Evolutionary conservation across 2,113 vertebrate genomes (phyloP).

Genomic region (Lucifuga dentata): DNA sequence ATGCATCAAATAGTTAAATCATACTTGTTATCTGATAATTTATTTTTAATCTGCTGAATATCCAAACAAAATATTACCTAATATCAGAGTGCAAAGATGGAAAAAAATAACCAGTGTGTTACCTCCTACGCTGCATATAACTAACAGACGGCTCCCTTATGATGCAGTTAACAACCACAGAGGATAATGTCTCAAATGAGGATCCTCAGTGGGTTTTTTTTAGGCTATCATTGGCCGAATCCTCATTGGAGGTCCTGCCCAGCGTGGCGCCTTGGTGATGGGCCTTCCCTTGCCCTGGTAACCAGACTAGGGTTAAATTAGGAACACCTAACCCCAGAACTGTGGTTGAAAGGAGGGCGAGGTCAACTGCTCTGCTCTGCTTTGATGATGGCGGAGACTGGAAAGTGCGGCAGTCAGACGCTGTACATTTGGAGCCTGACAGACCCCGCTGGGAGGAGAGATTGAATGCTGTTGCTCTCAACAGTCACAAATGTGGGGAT

Average conservation of each 20-base stretch:
- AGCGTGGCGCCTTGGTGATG: conserved; percentile 56
- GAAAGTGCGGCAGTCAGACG: conserved; percentile 37
- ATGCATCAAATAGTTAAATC: too few species aligned
- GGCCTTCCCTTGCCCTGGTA: conserved; percentile 55
- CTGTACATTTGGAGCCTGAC: conserved; percentile 33
- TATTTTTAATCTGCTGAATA: too few species aligned
- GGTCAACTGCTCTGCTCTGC: conserved; percentile 70
- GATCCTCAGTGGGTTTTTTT: conserved; percentile 58
- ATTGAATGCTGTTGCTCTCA: neutral
- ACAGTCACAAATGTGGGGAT: neutral
- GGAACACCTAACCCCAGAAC: conserved; percentile 73
- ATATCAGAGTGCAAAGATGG: neutral
- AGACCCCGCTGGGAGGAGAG: neutral
- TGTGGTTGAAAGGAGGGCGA: conserved; percentile 71
- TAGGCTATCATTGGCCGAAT: conserved; percentile 43
- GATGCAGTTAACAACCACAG: conserved; percentile 29
- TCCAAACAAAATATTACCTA: conserved; percentile 2
- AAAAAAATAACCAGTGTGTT: neutral
- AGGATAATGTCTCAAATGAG: conserved; percentile 50
- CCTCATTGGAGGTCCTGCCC: conserved; percentile 70
- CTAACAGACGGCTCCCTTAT: neutral
- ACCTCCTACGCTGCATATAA: neutral
- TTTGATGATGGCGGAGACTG: conserved; percentile 73
- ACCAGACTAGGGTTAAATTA: conserved; percentile 74
- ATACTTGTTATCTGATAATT: too few species aligned